Evolutionary conservation across 2,888 invertebrate species (phyloP).

Genomic region (Acheta domesticus): DNA sequence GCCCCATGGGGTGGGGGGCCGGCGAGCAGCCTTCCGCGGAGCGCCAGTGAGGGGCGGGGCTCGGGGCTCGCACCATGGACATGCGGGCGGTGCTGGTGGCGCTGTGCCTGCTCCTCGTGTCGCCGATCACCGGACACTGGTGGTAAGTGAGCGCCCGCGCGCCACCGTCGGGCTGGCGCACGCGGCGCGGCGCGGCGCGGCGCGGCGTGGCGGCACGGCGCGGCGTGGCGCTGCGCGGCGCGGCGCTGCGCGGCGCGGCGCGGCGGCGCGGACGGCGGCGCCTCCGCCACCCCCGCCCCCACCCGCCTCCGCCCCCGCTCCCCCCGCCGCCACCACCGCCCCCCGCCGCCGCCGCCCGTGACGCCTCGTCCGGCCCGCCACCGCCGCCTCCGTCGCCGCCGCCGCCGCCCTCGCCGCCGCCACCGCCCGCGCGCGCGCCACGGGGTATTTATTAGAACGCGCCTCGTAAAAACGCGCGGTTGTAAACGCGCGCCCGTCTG

Average conservation of each 20-base stretch:
- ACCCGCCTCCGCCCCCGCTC: too few relatives aligned
- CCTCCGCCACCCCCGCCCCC: too few relatives aligned
- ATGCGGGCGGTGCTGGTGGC: conserved; percentile 78
- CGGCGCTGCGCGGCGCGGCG: too few relatives aligned
- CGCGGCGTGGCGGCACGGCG: background rate
- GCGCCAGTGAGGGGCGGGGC: conserved; percentile 12
- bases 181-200: background rate
- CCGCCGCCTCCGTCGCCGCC: background rate
- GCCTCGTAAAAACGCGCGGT: conserved; percentile 18
- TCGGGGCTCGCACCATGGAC: conserved; percentile 41
- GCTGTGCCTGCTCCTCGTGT: conserved; percentile 79
- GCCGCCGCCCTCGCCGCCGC: background rate
- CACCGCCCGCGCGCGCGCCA: background rate
- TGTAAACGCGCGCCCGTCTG: background rate
- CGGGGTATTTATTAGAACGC: conserved; percentile 18
- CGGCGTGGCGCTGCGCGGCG: too few relatives aligned
- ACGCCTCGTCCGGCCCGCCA: fast-evolving
- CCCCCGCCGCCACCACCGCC: too few relatives aligned
- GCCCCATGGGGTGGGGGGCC: background rate
- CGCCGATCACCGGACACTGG: conserved; percentile 83
- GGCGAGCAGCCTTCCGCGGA: too few relatives aligned
- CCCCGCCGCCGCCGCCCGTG: too few relatives aligned
- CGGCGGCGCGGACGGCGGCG: too few relatives aligned
- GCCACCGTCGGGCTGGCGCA: background rate
- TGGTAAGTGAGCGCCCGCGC: conserved; percentile 63